Conservation (phyloP, 2,888 invertebrate genomes). For the Cosmopolites sordidus region DNA sequence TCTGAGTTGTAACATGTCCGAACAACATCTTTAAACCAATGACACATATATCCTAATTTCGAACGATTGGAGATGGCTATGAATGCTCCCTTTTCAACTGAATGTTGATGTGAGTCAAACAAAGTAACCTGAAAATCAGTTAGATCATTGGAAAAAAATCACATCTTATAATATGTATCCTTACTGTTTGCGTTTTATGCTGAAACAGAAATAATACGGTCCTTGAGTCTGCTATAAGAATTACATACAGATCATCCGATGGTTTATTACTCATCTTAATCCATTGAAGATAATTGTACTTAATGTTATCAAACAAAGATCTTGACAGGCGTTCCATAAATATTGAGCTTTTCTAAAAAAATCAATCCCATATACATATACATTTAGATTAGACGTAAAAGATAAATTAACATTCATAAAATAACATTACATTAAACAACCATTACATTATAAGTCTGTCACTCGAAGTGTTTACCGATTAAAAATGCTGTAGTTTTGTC, state of each 20-base stretch:
- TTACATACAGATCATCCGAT: slow-evolving; percentile 47
- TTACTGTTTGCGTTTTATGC: slow-evolving; percentile 44
- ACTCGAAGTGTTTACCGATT: no score
- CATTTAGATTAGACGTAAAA: no score
- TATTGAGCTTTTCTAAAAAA: slow-evolving; percentile 49
- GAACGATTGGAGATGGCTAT: slow-evolving; percentile 48
- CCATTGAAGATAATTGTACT: slow-evolving; percentile 48
- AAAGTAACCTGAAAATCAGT: slow-evolving; percentile 49
- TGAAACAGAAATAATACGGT: slow-evolving; percentile 53
- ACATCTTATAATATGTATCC: no score
- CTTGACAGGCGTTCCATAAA: slow-evolving; percentile 47
- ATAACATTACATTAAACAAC: no score
- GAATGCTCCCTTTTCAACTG: slow-evolving; percentile 48
- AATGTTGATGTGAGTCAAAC: slow-evolving; percentile 52
- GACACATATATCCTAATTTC: slow-evolving; percentile 47
- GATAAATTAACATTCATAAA: no score
- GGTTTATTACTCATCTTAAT: slow-evolving; percentile 33
- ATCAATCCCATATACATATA: no score
- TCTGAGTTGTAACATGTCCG: slow-evolving; percentile 46
- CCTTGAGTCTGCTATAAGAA: slow-evolving; percentile 52
- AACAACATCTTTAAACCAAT: slow-evolving; percentile 48
- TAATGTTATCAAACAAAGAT: slow-evolving; percentile 48
- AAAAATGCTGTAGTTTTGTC: no score
- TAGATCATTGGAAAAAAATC: slow-evolving; percentile 8
- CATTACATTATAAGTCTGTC: no score